Evolutionary conservation across 2,888 invertebrate genomes (phyloP), one percentile per base, ranked within the genome.

Genomic region (Trachelus iudaicus): DNA sequence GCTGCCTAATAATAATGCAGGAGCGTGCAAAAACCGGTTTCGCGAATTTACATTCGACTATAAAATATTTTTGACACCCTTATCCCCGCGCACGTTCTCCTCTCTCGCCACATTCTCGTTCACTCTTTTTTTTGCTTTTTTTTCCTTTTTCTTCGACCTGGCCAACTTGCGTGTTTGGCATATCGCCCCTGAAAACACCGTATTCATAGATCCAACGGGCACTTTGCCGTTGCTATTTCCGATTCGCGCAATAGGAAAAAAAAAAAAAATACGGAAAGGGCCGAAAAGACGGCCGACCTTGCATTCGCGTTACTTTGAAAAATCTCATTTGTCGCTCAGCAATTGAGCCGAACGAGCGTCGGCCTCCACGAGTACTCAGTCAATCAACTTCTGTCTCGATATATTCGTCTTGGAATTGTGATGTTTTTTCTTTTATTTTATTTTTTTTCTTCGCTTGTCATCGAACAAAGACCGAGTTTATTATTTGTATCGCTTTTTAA

Each of bases 41-140:
- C 56, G 69, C 77, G 81, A 77, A 80, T 81, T 81, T 83, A 81
- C 81, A 84, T 86, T 85, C 80, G 82, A 79, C 80, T 80, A 81
- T 84, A 82, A 83, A 86, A 84, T 82, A 85, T 83, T 82, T 83
- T 83, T 82, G 81, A 79, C 79, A 34, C 74, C 76, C 73, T 37
- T 69, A 73, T 73, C 40, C 6, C 6, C 40, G 40, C 40, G 15
- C 40, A 6, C 6, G 40, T 6, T 15, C 15, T 40, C 40, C 40
- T 40, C 40, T 40, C 40, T 6, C 15, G 40, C 40, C 6, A 40
- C 15, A 15, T 40, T 40, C 40, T 4, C 69, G 69, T 78, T 75
- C 71, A 69, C 73, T 78, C 75, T 79, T 71, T 76, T 75, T 76
- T 33, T 76, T 69, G 69, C 75, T 0, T 37, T 15, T 37, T 15